These are phyloP conservation scores for Brachionichthys hirsutus DNA, from an alignment of 2,113 vertebrate species.

Conservation along the genomic window DNA sequence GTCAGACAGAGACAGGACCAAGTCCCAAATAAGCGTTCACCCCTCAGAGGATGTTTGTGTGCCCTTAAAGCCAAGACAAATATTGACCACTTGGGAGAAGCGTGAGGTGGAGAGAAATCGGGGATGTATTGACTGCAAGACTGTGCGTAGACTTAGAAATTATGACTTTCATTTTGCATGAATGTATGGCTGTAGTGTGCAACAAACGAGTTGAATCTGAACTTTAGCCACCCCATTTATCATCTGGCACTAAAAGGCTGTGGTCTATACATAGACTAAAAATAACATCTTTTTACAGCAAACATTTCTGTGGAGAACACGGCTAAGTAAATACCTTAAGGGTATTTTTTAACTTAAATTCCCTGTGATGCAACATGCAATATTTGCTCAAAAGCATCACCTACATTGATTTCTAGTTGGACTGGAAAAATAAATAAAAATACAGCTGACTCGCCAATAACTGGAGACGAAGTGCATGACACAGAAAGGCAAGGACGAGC, in stretches of 20 bases:
- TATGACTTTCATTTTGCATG: neutral
- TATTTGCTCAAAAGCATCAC: neutral
- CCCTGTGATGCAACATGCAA: neutral
- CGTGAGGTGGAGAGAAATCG: neutral
- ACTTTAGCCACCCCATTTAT: neutral
- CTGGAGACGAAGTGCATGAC: neutral
- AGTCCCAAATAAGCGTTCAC: slow-evolving; percentile 59
- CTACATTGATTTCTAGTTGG: neutral
- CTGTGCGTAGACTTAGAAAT: neutral
- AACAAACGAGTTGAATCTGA: too few relatives aligned
- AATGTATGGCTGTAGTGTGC: neutral
- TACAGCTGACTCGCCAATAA: neutral
- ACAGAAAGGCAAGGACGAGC: slow-evolving; percentile 27
- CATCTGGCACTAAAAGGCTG: neutral
- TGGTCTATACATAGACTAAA: too few relatives aligned
- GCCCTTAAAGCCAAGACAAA: slow-evolving; percentile 52
- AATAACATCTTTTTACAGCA: too few relatives aligned
- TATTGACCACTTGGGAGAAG: slow-evolving; percentile 44
- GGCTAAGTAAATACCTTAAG: too few relatives aligned
- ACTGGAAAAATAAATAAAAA: too few relatives aligned
- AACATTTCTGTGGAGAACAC: too few relatives aligned
- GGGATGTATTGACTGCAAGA: slow-evolving; percentile 11
- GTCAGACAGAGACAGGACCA: slow-evolving; percentile 16
- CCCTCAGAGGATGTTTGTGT: slow-evolving; percentile 50
- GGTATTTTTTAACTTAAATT: neutral